Evolutionary conservation across 2,888 invertebrate species (phyloP).

Genomic region (Hydriomena furcata): DNA sequence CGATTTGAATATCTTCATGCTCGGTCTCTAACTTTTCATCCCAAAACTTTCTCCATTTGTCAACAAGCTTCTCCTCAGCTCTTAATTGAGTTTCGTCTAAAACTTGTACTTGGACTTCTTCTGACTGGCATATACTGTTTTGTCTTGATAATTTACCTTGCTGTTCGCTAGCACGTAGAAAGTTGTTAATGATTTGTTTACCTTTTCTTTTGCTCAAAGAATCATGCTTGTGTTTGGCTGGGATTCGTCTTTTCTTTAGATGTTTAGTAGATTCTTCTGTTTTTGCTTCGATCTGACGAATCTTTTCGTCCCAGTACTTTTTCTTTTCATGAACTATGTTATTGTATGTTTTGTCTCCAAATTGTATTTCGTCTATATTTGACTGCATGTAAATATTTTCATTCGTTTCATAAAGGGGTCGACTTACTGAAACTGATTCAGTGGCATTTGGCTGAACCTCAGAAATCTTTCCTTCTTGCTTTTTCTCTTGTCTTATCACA

Average conservation of each 20-base stretch:
- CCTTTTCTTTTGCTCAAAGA: slow-evolving; percentile 73
- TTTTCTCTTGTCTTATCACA: slow-evolving; percentile 74
- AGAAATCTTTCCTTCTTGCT: slow-evolving; percentile 77
- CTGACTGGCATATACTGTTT: slow-evolving; percentile 29
- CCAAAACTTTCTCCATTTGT: slow-evolving; percentile 76
- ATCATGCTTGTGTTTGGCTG: slow-evolving; percentile 66
- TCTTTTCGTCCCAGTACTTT: slow-evolving; percentile 79
- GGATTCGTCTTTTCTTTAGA: slow-evolving; percentile 59
- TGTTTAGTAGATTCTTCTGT: slow-evolving; percentile 58
- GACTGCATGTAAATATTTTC: slow-evolving; percentile 35
- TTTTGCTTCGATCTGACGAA: slow-evolving; percentile 70
- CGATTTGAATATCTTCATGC: slow-evolving; percentile 37
- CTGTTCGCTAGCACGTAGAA: slow-evolving; percentile 50
- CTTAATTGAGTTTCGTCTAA: slow-evolving; percentile 29
- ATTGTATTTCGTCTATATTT: slow-evolving; percentile 50
- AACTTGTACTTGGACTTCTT: slow-evolving; percentile 32
- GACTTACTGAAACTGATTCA: slow-evolving; percentile 82
- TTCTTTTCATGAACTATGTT: slow-evolving; percentile 77
- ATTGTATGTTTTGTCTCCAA: slow-evolving; percentile 52
- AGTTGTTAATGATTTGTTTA: slow-evolving; percentile 70
- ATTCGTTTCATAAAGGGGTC: slow-evolving; percentile 58
- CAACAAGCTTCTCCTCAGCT: slow-evolving; percentile 56
- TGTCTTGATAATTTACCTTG: slow-evolving; percentile 34
- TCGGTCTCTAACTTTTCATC: slow-evolving; percentile 64
- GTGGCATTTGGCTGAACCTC: slow-evolving; percentile 80